These are phyloP conservation scores for Silurus glanis DNA, from an alignment of 2,113 vertebrate species.

Conservation along the genomic window DNA sequence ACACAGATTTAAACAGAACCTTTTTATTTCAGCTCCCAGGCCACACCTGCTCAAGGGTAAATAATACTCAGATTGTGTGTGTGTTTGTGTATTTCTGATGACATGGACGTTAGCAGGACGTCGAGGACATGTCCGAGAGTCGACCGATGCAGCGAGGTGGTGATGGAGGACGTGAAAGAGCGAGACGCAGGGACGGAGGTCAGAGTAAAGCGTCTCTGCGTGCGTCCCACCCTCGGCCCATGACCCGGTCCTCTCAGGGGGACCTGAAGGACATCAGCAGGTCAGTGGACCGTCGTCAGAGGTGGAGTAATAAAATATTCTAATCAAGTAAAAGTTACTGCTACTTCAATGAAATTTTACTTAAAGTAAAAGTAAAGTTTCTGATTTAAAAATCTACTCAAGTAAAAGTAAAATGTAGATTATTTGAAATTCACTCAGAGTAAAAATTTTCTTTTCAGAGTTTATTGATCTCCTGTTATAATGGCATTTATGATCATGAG, in stretches of 20 bases:
- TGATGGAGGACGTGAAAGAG: not conserved
- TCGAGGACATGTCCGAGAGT: conserved; percentile 51
- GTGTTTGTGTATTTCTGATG: conserved; percentile 8
- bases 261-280: conserved; percentile 46
- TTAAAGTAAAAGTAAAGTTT: no score
- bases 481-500: no score
- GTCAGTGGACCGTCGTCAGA: conserved; percentile 25
- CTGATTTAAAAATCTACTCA: no score
- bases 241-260: not conserved
- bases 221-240: not conserved
- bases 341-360: no score
- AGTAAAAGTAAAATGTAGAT: no score
- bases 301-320: no score
- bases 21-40: not conserved
- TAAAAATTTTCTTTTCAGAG: no score
- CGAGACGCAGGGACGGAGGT: conserved; percentile 18
- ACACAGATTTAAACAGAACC: not conserved
- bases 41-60: not conserved
- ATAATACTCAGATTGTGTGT: not conserved
- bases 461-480: no score
- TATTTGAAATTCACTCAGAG: no score
- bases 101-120: not conserved
- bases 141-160: conserved; percentile 12
- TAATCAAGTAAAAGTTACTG: no score
- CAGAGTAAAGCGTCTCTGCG: conserved; percentile 15